Evolutionary conservation across 2,888 invertebrate species (phyloP).

Genomic region (Didymodactylos carnosus): DNA sequence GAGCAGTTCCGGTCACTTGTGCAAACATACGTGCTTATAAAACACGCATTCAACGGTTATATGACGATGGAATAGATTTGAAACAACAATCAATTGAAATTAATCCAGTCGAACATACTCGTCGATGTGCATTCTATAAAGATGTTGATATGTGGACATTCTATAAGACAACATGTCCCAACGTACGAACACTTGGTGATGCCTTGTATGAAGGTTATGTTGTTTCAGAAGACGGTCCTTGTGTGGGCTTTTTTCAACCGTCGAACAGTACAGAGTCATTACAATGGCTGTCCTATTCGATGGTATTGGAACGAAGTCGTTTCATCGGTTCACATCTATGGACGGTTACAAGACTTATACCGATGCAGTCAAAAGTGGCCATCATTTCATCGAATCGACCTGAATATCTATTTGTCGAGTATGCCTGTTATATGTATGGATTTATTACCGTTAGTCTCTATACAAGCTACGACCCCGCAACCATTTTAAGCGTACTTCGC

Average conservation of each 20-base stretch:
- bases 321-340: neutral
- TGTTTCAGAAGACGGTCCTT: neutral
- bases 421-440: neutral
- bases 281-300: neutral
- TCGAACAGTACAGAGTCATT: neutral
- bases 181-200: neutral
- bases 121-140: neutral
- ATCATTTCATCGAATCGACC: neutral
- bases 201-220: neutral
- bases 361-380: neutral
- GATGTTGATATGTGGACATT: neutral
- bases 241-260: neutral
- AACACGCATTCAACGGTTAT: neutral
- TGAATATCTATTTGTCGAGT: slow-evolving; percentile 47
- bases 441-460: neutral
- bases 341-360: neutral
- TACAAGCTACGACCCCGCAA: neutral
- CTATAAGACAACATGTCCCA: neutral
- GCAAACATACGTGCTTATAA: neutral
- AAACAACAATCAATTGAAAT: neutral
- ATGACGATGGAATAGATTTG: neutral
- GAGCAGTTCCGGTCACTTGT: neutral
- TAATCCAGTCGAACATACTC: neutral
- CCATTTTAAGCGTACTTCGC: neutral
- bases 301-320: neutral